Conservation (phyloP, 2,113 vertebrate genomes). For the Tursiops truncatus region DNA sequence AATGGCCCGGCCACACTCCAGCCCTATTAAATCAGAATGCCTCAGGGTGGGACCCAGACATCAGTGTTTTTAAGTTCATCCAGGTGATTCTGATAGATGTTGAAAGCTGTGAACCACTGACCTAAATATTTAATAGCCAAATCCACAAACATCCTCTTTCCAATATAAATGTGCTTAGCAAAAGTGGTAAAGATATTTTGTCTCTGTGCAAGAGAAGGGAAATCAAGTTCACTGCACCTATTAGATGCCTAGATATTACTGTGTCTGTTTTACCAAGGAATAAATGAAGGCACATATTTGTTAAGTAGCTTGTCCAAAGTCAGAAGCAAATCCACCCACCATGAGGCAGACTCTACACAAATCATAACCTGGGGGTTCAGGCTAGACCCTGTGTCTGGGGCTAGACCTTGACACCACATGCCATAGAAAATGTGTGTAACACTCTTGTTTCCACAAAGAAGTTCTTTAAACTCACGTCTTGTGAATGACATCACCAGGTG, state of each 20-base stretch:
- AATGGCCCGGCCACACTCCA: background rate
- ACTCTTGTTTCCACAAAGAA: background rate
- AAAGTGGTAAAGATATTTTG: background rate
- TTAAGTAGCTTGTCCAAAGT: background rate
- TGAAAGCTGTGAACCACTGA: background rate
- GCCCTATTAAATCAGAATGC: conserved; percentile 16
- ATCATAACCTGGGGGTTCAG: background rate
- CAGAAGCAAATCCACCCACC: background rate
- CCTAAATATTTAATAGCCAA: conserved; percentile 58
- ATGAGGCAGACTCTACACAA: background rate
- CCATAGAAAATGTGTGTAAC: accelerated
- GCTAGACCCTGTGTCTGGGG: background rate
- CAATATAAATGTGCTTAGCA: background rate
- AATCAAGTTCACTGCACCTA: background rate
- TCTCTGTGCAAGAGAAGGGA: background rate
- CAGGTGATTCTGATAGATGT: background rate
- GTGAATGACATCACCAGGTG: background rate
- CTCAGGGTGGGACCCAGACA: background rate
- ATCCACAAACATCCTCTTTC: conserved; percentile 13
- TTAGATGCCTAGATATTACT: background rate
- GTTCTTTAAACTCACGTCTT: background rate
- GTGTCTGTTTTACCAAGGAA: background rate
- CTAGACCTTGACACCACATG: too few species aligned
- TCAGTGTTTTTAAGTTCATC: background rate
- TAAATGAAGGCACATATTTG: background rate